Conservation (phyloP, 1,140 invertebrate genomes). For the Aphelinus certus region DNA sequence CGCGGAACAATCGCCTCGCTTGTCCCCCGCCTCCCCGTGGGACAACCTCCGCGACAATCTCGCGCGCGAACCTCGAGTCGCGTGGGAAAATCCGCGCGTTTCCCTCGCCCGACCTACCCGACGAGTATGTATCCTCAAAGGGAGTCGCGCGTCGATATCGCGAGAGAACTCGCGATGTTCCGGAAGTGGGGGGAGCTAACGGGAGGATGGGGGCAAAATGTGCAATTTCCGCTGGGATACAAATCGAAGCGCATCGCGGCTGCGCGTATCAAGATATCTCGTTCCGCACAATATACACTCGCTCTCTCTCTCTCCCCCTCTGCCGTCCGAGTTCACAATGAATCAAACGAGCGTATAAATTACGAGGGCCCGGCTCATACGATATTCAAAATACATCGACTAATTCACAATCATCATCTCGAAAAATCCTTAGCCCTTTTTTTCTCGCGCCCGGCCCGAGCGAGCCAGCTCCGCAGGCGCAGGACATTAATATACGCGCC, state of each 20-base stretch:
- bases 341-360: constrained; percentile 35
- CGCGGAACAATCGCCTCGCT: neutral
- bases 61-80: too few species aligned
- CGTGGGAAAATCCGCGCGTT: neutral
- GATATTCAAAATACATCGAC: constrained; percentile 36
- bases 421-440: constrained; percentile 13
- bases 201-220: too few species aligned
- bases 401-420: constrained; percentile 35
- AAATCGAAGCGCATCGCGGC: too few species aligned
- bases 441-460: constrained; percentile 16
- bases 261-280: constrained; percentile 5
- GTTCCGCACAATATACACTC: too few species aligned
- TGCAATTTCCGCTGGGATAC: too few species aligned
- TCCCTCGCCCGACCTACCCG: too few species aligned
- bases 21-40: neutral
- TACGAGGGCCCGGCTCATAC: neutral
- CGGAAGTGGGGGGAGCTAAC: too few species aligned
- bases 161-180: too few species aligned
- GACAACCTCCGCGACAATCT: too few species aligned
- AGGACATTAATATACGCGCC: constrained; percentile 55
- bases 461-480: constrained; percentile 44
- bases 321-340: neutral
- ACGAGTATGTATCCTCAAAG: too few species aligned
- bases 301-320: too few species aligned
- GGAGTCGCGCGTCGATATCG: too few species aligned